Base-by-base conservation (phyloP, 2,888 invertebrate genomes). In the Diaperis boleti region DNA sequence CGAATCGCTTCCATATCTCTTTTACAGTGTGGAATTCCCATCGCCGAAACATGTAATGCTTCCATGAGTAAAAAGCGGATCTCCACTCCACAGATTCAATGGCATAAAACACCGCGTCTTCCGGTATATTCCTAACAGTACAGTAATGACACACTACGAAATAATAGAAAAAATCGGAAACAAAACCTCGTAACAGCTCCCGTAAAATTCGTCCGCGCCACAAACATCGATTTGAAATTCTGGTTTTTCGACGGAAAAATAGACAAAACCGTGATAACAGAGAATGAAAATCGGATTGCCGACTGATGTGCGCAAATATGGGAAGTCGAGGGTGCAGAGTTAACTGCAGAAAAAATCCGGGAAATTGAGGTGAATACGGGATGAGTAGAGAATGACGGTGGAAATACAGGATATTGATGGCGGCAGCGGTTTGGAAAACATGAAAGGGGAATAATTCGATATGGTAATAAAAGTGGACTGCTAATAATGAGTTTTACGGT, bases 21-120 rank as follows among this genome's bases (percentile, higher is more conserved):
- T n/a, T n/a, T n/a, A n/a, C n/a, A n/a, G 26, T n/a, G 26, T 5
- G 20, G 35, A 26, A 8, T 55, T 33, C 33, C 20, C 52, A 42
- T 35, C 35, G 26, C 6, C 29, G 18, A 31, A 44, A 42, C 45
- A 29, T 18, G 37, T 41, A 54, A 54, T 54, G 61, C 39, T 61
- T 61, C 61, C 55, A 22, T 55, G 54, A 4, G 37, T 61, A 61
- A 61, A 61, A 47, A 62, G 62, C 62, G 62, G 62, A 62, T 62
- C 62, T 62, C 49, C 62, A 62, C 49, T 56, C 29, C 29, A 62
- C 62, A 45, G 42, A 62, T 42, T 56, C 62, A 42, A 56, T 56
- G 62, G 47, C 56, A 62, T 29, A 61, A 61, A 52, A 61, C 18
- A 49, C 41, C 62, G 33, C 60, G 45, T 61, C 61, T 61, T 61